These are phyloP conservation scores for Numida meleagris DNA, from an alignment of 2,113 vertebrate species.

Conservation along the genomic window DNA sequence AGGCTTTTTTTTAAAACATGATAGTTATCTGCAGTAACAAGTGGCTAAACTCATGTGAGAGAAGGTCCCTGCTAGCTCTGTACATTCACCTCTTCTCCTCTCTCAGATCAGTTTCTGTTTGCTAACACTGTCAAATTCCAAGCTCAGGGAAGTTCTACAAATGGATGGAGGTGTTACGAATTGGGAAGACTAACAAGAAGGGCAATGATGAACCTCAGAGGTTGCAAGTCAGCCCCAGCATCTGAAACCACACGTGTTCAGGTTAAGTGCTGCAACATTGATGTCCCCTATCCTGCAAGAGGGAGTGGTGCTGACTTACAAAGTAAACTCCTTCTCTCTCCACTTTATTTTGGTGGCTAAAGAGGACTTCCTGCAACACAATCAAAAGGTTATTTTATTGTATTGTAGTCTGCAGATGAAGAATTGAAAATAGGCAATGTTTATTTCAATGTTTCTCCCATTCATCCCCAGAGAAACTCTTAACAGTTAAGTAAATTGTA, in stretches of 20 bases:
- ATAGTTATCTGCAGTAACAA: neutral
- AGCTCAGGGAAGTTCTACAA: neutral
- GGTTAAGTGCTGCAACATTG: neutral
- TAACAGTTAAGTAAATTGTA: neutral
- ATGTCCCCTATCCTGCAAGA: neutral
- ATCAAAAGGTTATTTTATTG: neutral
- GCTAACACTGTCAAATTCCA: neutral
- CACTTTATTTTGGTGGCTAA: neutral
- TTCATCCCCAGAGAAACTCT: fast-evolving
- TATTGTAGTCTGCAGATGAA: neutral
- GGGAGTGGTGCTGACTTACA: neutral
- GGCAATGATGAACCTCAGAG: neutral
- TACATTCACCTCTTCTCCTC: neutral
- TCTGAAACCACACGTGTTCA: neutral
- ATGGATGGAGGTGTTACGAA: neutral
- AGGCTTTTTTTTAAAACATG: neutral
- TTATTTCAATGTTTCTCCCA: neutral
- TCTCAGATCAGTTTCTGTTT: neutral
- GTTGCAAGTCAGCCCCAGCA: neutral
- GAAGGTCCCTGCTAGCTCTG: neutral
- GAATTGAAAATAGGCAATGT: neutral
- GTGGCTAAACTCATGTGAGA: neutral
- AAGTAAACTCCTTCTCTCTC: neutral
- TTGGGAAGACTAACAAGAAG: neutral
- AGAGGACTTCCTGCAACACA: neutral